phyloP scores from a whole-genome alignment of 2,113 vertebrate genomes.

The western clawed frog (Xenopus tropicalis) region UCB_Xtro_10.0 CM004452.2:26996001-26996500 shows the following conservation, averaged over 20 bases:
- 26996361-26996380: no score
- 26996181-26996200: neutral
- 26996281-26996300: no score
- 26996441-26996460: no score
- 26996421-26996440: no score
- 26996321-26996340: no score
- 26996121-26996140: slow-evolving; percentile 10
- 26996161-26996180: neutral
- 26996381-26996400: no score
- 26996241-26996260: no score
- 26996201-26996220: neutral
- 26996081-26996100: slow-evolving; percentile 18
- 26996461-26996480: neutral
- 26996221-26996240: neutral
- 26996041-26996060: slow-evolving; percentile 37
- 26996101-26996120: slow-evolving; percentile 12
- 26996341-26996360: no score
- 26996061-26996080: slow-evolving; percentile 20
- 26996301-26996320: no score
- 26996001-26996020: slow-evolving; percentile 23
- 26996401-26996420: no score
- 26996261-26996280: no score
- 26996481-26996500: no score
- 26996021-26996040: slow-evolving; percentile 20
- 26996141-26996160: slow-evolving; percentile 4